A percentile compares a stretch with the other conserved stretches of the same genome.
These are phyloP conservation scores for Antheraea mylitta DNA, from an alignment of 1,140 invertebrate genomes.

Conservation along the genomic window DNA sequence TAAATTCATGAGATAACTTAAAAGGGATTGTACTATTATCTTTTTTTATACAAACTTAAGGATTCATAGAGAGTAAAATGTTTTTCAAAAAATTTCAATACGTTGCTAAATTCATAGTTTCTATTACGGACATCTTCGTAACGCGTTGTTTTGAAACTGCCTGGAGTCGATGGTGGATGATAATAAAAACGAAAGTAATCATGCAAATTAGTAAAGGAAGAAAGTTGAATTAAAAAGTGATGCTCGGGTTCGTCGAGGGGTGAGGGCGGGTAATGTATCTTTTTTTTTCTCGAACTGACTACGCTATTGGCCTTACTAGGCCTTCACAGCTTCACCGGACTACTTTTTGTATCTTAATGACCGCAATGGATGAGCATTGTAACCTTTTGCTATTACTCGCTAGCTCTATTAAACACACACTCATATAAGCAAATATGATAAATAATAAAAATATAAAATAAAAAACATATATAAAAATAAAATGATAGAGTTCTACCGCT, in stretches of 20 bases:
- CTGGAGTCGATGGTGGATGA: conserved; percentile 37
- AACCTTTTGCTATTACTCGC: conserved; percentile 15
- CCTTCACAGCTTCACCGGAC: too few species aligned
- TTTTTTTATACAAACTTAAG: too few species aligned
- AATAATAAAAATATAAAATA: too few species aligned
- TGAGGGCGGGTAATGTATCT: conserved; percentile 49
- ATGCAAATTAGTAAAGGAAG: conserved; percentile 71
- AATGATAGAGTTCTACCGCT: too few species aligned
- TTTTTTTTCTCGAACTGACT: too few species aligned
- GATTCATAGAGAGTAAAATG: too few species aligned
- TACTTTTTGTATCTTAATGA: too few species aligned
- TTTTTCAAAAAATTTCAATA: background rate
- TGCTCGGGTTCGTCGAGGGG: conserved; percentile 20
- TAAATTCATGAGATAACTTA: too few species aligned
- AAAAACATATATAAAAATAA: too few species aligned
- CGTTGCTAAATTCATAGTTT: background rate
- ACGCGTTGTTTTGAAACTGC: background rate
- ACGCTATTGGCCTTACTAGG: too few species aligned
- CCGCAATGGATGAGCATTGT: conserved; percentile 62
- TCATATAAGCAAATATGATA: background rate
- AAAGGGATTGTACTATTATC: too few species aligned
- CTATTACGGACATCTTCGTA: background rate
- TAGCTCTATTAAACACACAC: conserved; percentile 16
- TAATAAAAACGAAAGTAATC: conserved; percentile 76
- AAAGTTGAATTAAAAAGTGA: conserved; percentile 75